Evolutionary conservation across 30 jellyfish, hydroid and myxozoan species (phyloP).

Genomic region (Turritopsis rubra): DNA sequence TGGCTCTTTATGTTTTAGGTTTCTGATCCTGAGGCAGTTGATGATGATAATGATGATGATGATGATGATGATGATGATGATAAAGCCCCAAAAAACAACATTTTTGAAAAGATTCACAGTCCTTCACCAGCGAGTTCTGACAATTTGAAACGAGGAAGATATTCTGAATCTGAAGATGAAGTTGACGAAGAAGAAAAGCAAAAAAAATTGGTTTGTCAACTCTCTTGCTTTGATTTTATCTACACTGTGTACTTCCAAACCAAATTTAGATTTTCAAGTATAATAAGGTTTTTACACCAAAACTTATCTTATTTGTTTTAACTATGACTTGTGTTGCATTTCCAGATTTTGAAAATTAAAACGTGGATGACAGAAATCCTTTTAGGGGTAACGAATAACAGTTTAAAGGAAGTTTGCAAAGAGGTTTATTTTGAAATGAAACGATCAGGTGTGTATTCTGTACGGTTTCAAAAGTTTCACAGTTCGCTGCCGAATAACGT

Average conservation of each 20-base stretch:
- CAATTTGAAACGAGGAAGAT: background rate
- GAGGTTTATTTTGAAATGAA: conserved; percentile 72
- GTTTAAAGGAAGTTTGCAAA: conserved; percentile 61
- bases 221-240: background rate
- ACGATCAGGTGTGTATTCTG: conserved; percentile 30
- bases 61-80: background rate
- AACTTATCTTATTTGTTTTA: background rate
- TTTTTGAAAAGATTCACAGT: background rate
- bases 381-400: conserved; percentile 64
- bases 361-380: conserved; percentile 89
- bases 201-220: background rate
- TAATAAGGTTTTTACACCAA: background rate
- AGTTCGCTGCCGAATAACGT: background rate
- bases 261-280: background rate
- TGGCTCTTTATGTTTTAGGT: conserved; percentile 16
- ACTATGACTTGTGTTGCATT: conserved; percentile 16
- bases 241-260: background rate
- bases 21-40: conserved; percentile 45
- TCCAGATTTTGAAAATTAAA: conserved; percentile 80
- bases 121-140: background rate
- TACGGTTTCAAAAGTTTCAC: background rate
- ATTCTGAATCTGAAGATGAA: conserved; percentile 46
- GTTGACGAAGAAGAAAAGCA: conserved; percentile 34
- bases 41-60: conserved; percentile 1
- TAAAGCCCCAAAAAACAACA: background rate